Base-by-base conservation (phyloP, 2,113 vertebrate species). In the Notothenia coriiceps region DNA sequence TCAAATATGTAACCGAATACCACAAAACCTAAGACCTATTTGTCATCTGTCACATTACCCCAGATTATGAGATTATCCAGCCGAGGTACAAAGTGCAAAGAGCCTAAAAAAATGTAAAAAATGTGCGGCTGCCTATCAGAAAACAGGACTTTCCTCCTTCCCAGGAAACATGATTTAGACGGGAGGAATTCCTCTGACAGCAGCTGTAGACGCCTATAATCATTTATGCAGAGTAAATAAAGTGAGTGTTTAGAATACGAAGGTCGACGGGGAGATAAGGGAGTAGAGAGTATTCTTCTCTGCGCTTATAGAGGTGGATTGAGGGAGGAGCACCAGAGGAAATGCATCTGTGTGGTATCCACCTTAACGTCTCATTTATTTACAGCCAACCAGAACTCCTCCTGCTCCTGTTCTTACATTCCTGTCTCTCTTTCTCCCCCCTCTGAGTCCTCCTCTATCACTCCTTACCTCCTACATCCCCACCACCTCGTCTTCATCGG, bases 331-430 rank as follows among this genome's bases (percentile, higher is more conserved):
- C 15, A 2, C 13, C 54, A 77, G 66, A 85, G 80, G 87, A 87
- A 88, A 80, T 75, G 70, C 40, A 63, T 83, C 79, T 56, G 80
- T 82, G 74, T 76, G 83, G 77, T 47, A 81, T 86, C 86, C 66
- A 65, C 86, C 60, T 4, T 65, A 87, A 86, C 25, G 67, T 81
- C 71, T 89, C 75, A 89, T 89, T 92, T 87, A 74, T 82, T 47
- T 79, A 72, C 83, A 87, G 74, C 79, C 83, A 75, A 77, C 74
- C 79, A 79, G 89, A 87, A 84, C 86, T 52, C 64, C 68, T 66
- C 77, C 47, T 11, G 64, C 75, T 69, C 60, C 40, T 71, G 13
- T 61, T 9, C 59, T 8, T 67, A 44, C 73, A 66, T 77, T 80
- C 83, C 25, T 1, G 7, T 65, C 35, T 44, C 40, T 74, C 56